These are phyloP conservation scores for Tetramorium simillimum DNA, from an alignment of 1,140 invertebrate genomes.

Conservation along the genomic window DNA sequence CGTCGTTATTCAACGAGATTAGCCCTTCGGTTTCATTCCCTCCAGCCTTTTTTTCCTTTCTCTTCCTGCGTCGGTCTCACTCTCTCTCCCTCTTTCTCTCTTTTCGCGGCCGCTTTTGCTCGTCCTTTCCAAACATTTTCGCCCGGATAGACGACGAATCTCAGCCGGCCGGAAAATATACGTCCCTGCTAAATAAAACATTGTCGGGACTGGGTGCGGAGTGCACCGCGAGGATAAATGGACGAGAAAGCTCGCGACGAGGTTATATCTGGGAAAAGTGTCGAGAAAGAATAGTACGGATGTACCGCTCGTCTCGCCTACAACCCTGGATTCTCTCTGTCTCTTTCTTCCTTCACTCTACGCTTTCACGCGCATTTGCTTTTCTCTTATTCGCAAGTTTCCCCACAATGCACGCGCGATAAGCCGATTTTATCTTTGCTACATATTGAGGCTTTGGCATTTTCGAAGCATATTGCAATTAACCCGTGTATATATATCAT, in stretches of 20 bases:
- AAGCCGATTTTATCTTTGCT: slow-evolving; percentile 23
- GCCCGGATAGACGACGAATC: slow-evolving; percentile 56
- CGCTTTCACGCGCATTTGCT: not conserved
- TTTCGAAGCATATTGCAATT: not conserved
- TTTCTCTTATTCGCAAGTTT: slow-evolving; percentile 13
- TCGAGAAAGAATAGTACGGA: slow-evolving; percentile 54
- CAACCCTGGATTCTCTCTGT: not conserved
- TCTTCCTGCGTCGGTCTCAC: not conserved
- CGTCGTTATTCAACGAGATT: slow-evolving; percentile 58
- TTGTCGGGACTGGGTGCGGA: slow-evolving; percentile 46
- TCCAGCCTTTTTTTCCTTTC: not conserved
- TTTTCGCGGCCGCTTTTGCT: slow-evolving; percentile 2
- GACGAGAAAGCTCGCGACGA: slow-evolving; percentile 47
- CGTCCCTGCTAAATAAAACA: slow-evolving; percentile 61
- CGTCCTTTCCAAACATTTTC: slow-evolving; percentile 55
- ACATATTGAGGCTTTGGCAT: not conserved
- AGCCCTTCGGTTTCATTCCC: slow-evolving; percentile 38
- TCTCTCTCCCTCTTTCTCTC: not conserved
- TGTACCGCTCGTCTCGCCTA: slow-evolving; percentile 34
- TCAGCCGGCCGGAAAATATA: slow-evolving; percentile 59
- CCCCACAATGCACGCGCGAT: not conserved
- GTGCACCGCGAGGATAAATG: slow-evolving; percentile 55
- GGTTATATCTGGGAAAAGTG: slow-evolving; percentile 54
- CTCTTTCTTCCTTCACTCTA: not conserved
- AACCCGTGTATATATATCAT: not conserved